Evolutionary conservation across 2,888 invertebrate species (phyloP).

Genomic region (Dione juno): DNA sequence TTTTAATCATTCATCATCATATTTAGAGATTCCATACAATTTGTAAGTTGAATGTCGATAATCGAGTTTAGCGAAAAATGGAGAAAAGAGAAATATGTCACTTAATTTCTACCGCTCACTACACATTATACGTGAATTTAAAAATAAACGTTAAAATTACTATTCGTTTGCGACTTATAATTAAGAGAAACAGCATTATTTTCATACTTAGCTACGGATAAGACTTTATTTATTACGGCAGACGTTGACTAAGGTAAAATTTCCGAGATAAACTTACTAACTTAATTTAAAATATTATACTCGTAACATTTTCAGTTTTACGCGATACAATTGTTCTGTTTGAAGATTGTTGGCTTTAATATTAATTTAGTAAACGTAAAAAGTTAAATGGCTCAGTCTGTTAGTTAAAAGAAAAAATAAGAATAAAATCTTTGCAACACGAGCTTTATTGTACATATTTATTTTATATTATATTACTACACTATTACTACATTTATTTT

Average conservation of each 20-base stretch:
- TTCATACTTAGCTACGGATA: slow-evolving; percentile 37
- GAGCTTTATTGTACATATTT: no score
- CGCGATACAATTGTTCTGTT: slow-evolving; percentile 22
- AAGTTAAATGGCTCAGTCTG: not conserved
- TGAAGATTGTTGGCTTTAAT: not conserved
- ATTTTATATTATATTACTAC: no score
- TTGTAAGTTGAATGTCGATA: not conserved
- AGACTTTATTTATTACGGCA: slow-evolving; percentile 37
- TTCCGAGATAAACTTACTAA: slow-evolving; percentile 31
- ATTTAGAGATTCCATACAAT: not conserved
- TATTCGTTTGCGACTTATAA: slow-evolving; percentile 33
- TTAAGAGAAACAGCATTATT: slow-evolving; percentile 32
- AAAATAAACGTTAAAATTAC: slow-evolving; percentile 16
- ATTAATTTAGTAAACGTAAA: not conserved
- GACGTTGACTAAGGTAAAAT: slow-evolving; percentile 36
- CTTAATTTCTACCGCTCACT: not conserved
- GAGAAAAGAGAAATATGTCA: not conserved
- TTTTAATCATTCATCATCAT: no score
- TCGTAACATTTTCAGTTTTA: slow-evolving; percentile 28
- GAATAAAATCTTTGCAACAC: no score
- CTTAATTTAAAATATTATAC: slow-evolving; percentile 33
- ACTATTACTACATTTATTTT: no score
- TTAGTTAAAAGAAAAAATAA: not conserved
- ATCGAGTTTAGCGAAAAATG: not conserved
- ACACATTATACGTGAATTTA: not conserved